Base-by-base conservation (phyloP, 30 jellyfish, hydroid and myxozoan genomes). In the Mastigias papua region DNA sequence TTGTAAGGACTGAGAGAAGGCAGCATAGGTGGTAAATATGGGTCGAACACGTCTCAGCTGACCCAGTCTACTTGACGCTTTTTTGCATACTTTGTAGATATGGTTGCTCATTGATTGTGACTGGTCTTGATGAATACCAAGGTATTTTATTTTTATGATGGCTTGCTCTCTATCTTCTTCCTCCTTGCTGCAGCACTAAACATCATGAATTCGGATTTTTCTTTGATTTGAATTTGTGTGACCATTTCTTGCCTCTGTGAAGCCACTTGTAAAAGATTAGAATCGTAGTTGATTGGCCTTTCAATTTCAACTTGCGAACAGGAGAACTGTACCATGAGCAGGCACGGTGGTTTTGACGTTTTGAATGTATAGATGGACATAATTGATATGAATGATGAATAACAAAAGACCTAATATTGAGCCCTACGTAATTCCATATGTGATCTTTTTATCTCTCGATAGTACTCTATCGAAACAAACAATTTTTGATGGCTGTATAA, bases 11-110 rank as follows among this genome's bases (percentile, higher is more conserved):
- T 70, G 75, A 84, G 88, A 88, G 93, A 88, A n/a, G n/a, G n/a
- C n/a, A 29, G 93, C 93, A 84, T 84, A 77, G 86, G 33, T 80
- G 61, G 92, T 66, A 69, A 82, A 76, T 82, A 82, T 82, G 63
- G 92, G 92, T 69, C 86, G 76, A 65, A 82, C 46, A 70, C 88
- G 88, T 71, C 87, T 54, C 88, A 84, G 31, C 33, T 63, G 84
- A 8, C 91, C 84, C 48, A 81, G 82, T 67, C 84, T 65, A 67
- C 91, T 81, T 35, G 84, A 81, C 20, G 91, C 84, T 78, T 60
- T 58, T n/a, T 46, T 8, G 13, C 2, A 1, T 5, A 4, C 5
- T 13, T n/a, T n/a, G n/a, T n/a, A n/a, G n/a, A n/a, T n/a, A n/a
- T n/a, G n/a, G n/a, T n/a, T n/a, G n/a, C n/a, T n/a, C n/a, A n/a